Evolutionary conservation across 2,888 invertebrate species (phyloP).

Genomic region (Tetanocera ferruginea): DNA sequence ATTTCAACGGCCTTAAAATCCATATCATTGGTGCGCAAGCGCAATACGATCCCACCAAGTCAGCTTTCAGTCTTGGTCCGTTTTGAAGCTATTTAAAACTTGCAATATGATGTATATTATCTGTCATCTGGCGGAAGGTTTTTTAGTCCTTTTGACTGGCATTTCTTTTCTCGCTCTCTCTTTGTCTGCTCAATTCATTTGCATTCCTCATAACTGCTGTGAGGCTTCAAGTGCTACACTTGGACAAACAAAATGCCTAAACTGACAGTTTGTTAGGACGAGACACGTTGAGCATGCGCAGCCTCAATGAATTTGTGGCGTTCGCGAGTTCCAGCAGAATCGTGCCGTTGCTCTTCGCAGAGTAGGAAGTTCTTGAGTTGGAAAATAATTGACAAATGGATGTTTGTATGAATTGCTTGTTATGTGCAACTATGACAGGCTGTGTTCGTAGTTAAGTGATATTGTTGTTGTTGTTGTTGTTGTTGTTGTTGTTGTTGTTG

Average conservation of each 20-base stretch:
- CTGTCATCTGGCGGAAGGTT: neutral
- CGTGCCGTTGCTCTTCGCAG: constrained; percentile 8
- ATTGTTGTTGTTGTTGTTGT: constrained; percentile 38
- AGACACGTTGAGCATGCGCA: constrained; percentile 42
- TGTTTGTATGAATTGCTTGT: constrained; percentile 58
- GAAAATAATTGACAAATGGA: constrained; percentile 60
- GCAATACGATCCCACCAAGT: neutral
- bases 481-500: constrained; percentile 36
- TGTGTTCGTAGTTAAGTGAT: constrained; percentile 16
- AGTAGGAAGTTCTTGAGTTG: constrained; percentile 43
- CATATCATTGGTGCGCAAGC: too few relatives aligned
- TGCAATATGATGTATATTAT: constrained; percentile 9
- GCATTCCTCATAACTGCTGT: too few relatives aligned
- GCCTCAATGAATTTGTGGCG: constrained; percentile 40
- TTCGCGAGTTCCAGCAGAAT: constrained; percentile 23
- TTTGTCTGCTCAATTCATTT: too few relatives aligned
- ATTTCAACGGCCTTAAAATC: constrained; percentile 39
- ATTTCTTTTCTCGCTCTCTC: neutral
- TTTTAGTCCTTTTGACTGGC: neutral
- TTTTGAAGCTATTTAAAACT: neutral
- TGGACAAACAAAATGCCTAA: constrained; percentile 63
- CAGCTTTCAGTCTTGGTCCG: neutral
- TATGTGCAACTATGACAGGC: constrained; percentile 10
- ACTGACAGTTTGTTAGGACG: constrained; percentile 59
- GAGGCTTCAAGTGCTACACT: constrained; percentile 47